These are phyloP conservation scores for Myiotriccus ornatus DNA, from an alignment of 2,797 vertebrate genomes.

Conservation along the genomic window DNA sequence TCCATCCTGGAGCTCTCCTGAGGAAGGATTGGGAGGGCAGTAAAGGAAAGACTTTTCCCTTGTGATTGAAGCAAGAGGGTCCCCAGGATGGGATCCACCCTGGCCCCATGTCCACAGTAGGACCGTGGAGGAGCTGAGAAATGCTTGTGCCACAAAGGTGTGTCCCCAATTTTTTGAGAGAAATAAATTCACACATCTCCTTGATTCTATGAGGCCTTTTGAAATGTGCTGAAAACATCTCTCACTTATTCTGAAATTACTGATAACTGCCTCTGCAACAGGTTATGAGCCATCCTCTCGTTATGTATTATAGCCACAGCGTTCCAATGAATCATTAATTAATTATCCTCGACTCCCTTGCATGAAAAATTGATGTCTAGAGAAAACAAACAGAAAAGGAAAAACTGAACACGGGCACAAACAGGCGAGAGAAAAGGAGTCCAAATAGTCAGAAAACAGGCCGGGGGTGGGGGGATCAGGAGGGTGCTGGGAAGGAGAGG, in stretches of 20 bases:
- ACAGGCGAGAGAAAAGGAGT: neutral
- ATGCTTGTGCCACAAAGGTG: accelerated
- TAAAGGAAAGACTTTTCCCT: neutral
- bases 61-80: neutral
- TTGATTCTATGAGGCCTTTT: neutral
- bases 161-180: accelerated
- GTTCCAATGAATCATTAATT: constrained; percentile 60
- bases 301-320: constrained; percentile 29
- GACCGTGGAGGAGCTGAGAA: neutral
- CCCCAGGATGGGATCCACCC: neutral
- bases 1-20: too few relatives aligned
- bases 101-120: neutral
- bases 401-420: neutral
- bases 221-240: neutral
- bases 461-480: neutral
- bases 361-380: constrained; percentile 51
- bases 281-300: constrained; percentile 39
- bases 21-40: neutral
- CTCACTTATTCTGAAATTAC: constrained; percentile 42
- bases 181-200: neutral
- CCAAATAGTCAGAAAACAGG: neutral
- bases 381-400: constrained; percentile 49
- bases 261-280: constrained; percentile 34
- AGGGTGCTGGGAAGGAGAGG: neutral
- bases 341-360: constrained; percentile 36